Evolutionary conservation across 2,888 invertebrate species (phyloP).

Genomic region (Alloscopus bannaensis): DNA sequence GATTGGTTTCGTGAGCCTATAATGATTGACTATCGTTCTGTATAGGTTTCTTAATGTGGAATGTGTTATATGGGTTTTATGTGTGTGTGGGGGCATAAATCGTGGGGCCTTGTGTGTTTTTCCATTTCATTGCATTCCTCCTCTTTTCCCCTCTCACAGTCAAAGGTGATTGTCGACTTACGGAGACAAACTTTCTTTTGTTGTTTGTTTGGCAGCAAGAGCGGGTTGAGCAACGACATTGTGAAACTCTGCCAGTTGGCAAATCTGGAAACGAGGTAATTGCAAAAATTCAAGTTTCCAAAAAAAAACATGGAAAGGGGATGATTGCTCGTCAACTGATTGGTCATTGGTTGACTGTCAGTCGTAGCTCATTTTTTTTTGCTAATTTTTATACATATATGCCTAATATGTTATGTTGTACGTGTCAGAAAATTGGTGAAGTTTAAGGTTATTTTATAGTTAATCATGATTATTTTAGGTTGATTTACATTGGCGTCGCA

Average conservation of each 20-base stretch:
- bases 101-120: no score
- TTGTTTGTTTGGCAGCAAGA: slow-evolving; percentile 52
- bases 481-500: no score
- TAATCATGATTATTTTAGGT: no score
- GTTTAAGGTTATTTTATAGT: no score
- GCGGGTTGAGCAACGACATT: slow-evolving; percentile 66
- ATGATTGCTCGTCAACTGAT: neutral
- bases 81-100: neutral
- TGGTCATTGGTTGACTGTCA: neutral
- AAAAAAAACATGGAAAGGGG: neutral
- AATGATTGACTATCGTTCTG: no score
- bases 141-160: no score
- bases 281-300: no score
- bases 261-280: slow-evolving; percentile 67
- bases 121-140: no score
- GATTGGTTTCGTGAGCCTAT: no score
- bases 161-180: neutral
- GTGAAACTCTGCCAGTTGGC: slow-evolving; percentile 66
- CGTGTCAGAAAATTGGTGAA: no score
- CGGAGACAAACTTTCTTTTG: neutral
- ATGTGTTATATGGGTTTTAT: neutral
- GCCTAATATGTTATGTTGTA: neutral
- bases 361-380: neutral
- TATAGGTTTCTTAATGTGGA: no score
- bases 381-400: neutral